Percentiles rank a stretch among this genome's conserved stretches.
These are phyloP conservation scores for Phania funesta DNA, from an alignment of 2,888 invertebrate genomes.

Conservation along the genomic window DNA sequence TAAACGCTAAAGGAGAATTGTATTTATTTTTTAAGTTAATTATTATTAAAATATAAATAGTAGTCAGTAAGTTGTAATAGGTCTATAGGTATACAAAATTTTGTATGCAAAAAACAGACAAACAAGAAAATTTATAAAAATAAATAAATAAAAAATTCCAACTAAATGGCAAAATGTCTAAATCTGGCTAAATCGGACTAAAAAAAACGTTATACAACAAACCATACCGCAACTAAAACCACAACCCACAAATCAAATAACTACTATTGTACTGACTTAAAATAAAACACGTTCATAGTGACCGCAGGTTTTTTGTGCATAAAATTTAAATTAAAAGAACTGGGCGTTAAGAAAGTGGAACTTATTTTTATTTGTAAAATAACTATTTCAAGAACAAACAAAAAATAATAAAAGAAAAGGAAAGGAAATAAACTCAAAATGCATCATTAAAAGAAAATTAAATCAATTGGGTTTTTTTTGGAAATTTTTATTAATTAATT, in stretches of 20 bases:
- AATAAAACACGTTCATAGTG: constrained; percentile 21
- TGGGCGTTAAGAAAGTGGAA: constrained; percentile 63
- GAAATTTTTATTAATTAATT: neutral
- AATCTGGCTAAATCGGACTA: constrained; percentile 11
- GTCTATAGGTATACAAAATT: constrained; percentile 59
- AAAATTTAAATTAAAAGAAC: constrained; percentile 54
- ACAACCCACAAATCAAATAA: constrained; percentile 68
- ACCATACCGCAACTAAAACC: constrained; percentile 44
- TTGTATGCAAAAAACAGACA: constrained; percentile 62
- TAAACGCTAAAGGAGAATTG: constrained; percentile 69
- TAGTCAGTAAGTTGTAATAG: constrained; percentile 62
- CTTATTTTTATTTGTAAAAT: constrained; percentile 65
- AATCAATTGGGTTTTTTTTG: neutral
- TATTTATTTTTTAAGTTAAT: constrained; percentile 64
- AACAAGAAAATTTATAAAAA: constrained; percentile 3
- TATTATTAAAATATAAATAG: constrained; percentile 52
- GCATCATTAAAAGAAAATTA: constrained; percentile 47
- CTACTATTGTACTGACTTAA: constrained; percentile 52
- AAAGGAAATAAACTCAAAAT: constrained; percentile 57
- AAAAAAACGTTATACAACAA: constrained; percentile 25
- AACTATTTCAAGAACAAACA: constrained; percentile 52
- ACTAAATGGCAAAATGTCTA: neutral
- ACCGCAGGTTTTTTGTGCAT: constrained; percentile 44
- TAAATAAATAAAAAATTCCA: constrained; percentile 23
- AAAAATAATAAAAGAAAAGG: constrained; percentile 2